phyloP scores from a whole-genome alignment of 2,888 invertebrate species.

The Smittia aterrima region DNA sequence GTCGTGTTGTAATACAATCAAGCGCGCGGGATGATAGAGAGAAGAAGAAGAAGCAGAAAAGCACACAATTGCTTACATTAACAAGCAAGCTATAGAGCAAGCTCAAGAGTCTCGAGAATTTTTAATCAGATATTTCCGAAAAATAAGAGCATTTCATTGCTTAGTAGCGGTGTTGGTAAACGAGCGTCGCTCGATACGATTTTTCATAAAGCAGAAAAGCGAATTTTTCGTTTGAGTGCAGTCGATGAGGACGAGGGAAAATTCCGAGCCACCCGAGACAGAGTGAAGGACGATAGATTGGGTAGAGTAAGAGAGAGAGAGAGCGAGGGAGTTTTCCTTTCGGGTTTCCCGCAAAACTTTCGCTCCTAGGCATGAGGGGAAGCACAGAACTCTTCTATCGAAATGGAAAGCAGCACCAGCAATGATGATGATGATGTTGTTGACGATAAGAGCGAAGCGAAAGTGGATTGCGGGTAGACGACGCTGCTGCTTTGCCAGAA shows the following conservation, averaged over 20 bases:
- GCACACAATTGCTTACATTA: slow-evolving; percentile 4
- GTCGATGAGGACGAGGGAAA: slow-evolving; percentile 12
- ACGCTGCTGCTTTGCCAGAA: background rate
- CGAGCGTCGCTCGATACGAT: background rate
- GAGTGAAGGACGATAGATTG: background rate
- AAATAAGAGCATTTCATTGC: slow-evolving; percentile 33
- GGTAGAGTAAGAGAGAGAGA: too few species aligned
- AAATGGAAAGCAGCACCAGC: slow-evolving; percentile 27
- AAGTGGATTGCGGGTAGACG: slow-evolving; percentile 7
- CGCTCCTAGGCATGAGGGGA: slow-evolving; percentile 3
- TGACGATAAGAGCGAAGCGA: background rate
- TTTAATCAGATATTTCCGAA: slow-evolving; percentile 42
- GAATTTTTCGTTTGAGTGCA: background rate
- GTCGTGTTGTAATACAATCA: slow-evolving; percentile 27
- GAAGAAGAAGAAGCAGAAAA: slow-evolving; percentile 10
- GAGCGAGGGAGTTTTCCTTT: background rate
- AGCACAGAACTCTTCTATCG: background rate
- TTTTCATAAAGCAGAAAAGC: background rate
- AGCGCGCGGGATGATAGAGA: background rate
- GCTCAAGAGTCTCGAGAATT: slow-evolving; percentile 38
- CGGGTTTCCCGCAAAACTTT: slow-evolving; percentile 11
- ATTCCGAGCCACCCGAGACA: slow-evolving; percentile 17
- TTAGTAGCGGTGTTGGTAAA: slow-evolving; percentile 10
- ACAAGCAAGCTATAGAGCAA: background rate
- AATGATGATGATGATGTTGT: background rate